Evolutionary conservation across 2,113 vertebrate genomes (phyloP).

Genomic region (Sialia sialis): DNA sequence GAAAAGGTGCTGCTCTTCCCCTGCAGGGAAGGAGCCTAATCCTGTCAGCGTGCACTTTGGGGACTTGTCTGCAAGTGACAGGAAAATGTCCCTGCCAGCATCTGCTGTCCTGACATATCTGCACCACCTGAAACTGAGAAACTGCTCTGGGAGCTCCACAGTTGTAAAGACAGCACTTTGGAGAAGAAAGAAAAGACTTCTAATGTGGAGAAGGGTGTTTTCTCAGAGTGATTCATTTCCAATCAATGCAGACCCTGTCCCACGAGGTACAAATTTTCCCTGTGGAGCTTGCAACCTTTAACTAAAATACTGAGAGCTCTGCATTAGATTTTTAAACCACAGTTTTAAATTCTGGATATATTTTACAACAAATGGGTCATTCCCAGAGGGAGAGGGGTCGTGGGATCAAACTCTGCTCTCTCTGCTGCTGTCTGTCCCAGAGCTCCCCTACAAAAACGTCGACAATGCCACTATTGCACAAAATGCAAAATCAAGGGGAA

Average conservation of each 20-base stretch:
- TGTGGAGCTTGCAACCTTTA: not conserved
- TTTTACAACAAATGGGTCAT: not conserved
- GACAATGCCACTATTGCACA: not conserved
- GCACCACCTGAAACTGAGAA: not conserved
- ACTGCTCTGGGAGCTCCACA: rapidly evolving
- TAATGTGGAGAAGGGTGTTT: not conserved
- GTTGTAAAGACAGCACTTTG: not conserved
- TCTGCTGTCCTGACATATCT: not conserved
- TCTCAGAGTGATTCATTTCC: not conserved
- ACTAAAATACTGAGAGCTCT: not conserved
- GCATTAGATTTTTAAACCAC: not conserved
- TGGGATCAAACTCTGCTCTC: not conserved
- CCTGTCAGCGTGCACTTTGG: not conserved
- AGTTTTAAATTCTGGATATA: not conserved
- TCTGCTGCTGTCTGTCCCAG: not conserved
- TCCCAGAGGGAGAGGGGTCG: not conserved
- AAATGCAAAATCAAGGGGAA: not conserved
- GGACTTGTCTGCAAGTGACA: not conserved
- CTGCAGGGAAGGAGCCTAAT: not conserved
- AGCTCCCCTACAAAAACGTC: not conserved
- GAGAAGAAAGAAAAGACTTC: not conserved
- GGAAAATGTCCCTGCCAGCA: not conserved
- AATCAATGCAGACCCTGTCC: not conserved
- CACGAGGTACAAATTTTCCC: rapidly evolving
- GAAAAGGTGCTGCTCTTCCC: not conserved